A percentile compares a stretch with the other conserved stretches of the same genome.
These are phyloP conservation scores for Meganola albula DNA, from an alignment of 2,888 invertebrate species.

Conservation along the genomic window DNA sequence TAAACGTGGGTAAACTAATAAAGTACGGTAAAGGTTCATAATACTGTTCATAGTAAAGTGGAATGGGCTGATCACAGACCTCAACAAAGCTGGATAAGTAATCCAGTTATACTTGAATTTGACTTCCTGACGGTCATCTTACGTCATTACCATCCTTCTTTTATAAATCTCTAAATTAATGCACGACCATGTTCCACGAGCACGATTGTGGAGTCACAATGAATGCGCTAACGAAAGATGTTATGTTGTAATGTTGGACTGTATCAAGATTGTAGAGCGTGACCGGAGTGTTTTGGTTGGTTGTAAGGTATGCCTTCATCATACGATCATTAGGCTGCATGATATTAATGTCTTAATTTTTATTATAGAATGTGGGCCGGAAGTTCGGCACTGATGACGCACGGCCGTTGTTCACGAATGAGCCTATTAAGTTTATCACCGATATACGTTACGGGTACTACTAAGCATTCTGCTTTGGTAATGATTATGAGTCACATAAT, in stretches of 20 bases:
- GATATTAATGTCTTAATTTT: slow-evolving; percentile 74
- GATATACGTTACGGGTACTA: slow-evolving; percentile 8
- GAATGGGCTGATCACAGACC: too few relatives aligned
- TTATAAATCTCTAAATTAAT: too few relatives aligned
- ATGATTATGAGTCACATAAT: slow-evolving; percentile 30
- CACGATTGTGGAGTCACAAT: slow-evolving; percentile 39
- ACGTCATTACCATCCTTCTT: too few relatives aligned
- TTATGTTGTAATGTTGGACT: slow-evolving; percentile 40
- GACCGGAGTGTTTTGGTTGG: slow-evolving; percentile 57
- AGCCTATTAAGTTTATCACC: slow-evolving; percentile 37
- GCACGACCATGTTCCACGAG: slow-evolving; percentile 46
- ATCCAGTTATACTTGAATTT: too few relatives aligned
- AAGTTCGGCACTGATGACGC: slow-evolving; percentile 49
- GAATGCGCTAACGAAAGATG: slow-evolving; percentile 38
- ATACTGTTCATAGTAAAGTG: too few relatives aligned
- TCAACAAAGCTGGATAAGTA: too few relatives aligned
- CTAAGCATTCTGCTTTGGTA: slow-evolving; percentile 7
- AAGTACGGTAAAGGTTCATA: too few relatives aligned
- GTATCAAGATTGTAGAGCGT: too few relatives aligned
- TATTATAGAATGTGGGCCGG: slow-evolving; percentile 53
- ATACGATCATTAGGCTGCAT: slow-evolving; percentile 48
- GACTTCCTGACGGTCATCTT: too few relatives aligned
- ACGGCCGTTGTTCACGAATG: slow-evolving; percentile 35
- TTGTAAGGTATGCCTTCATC: slow-evolving; percentile 57
- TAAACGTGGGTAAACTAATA: too few relatives aligned